Percentiles rank a stretch among this genome's conserved stretches.
phyloP scores from a whole-genome alignment of 2,888 invertebrate species.

The Tachystola acroxantha region DNA sequence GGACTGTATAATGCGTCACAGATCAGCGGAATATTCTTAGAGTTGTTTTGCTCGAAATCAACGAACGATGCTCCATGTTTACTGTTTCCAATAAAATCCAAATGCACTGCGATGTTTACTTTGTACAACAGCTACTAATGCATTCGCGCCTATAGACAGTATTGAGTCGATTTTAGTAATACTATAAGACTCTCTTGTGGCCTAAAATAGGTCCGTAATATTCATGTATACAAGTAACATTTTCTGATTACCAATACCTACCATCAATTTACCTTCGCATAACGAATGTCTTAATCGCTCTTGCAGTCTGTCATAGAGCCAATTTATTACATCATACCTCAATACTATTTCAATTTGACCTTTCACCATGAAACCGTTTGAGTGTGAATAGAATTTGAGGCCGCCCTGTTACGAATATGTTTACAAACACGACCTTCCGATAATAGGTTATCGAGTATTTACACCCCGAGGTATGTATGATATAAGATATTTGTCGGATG shows the following conservation, averaged over 20 bases:
- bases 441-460: conserved; percentile 52
- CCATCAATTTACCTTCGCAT: background rate
- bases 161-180: too few species aligned
- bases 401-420: conserved; percentile 40
- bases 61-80: conserved; percentile 55
- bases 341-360: conserved; percentile 22
- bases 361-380: conserved; percentile 32
- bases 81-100: conserved; percentile 35
- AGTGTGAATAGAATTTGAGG: conserved; percentile 38
- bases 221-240: too few species aligned
- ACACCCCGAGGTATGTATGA: conserved; percentile 37
- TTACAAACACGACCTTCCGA: conserved; percentile 58
- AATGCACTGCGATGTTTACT: conserved; percentile 3
- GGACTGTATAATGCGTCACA: conserved; percentile 36
- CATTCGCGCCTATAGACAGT: too few species aligned
- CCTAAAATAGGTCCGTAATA: too few species aligned
- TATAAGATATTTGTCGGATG: conserved; percentile 29
- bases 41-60: conserved; percentile 31
- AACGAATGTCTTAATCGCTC: background rate
- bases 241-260: too few species aligned
- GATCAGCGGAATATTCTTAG: conserved; percentile 67
- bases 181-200: too few species aligned
- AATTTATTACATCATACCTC: conserved; percentile 6
- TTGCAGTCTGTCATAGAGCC: background rate
- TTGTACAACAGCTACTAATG: too few species aligned